Conservation (phyloP, 2,888 invertebrate genomes). For the Apeira syringaria region DNA sequence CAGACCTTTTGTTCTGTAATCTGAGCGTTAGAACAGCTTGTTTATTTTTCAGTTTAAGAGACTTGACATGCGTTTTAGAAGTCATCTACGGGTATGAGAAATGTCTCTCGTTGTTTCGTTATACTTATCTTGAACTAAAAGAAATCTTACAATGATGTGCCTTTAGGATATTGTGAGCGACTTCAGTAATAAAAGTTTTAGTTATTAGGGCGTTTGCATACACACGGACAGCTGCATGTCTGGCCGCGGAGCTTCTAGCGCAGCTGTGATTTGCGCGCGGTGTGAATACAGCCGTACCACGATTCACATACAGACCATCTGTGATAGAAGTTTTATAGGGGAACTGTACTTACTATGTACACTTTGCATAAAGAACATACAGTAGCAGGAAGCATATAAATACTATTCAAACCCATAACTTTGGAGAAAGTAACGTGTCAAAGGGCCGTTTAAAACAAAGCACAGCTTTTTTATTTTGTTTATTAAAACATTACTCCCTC, state of each 20-base stretch:
- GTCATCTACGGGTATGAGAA: no score
- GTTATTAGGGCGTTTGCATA: constrained; percentile 81
- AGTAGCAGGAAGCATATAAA: no score
- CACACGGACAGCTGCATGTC: constrained; percentile 62
- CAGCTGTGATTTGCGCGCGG: constrained; percentile 66
- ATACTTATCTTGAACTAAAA: constrained; percentile 26
- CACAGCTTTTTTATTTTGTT: no score
- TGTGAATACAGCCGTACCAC: constrained; percentile 69
- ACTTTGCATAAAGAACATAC: constrained; percentile 53
- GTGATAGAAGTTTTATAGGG: constrained; percentile 57
- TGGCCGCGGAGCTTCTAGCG: constrained; percentile 39
- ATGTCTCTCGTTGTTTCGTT: no score
- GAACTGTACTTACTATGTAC: constrained; percentile 41
- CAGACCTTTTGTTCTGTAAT: no score
- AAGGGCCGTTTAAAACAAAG: no score
- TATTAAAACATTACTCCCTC: no score
- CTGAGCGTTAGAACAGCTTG: no score
- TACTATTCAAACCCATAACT: no score
- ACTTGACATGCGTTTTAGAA: no score
- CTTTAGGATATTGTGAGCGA: constrained; percentile 27
- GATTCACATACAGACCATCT: constrained; percentile 70
- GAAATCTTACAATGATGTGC: constrained; percentile 29
- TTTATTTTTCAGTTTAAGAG: no score
- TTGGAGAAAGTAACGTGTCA: no score
- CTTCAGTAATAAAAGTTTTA: constrained; percentile 67